phyloP scores from a whole-genome alignment of 35 echinoderm and acorn worm species.

The Diadema setosum region DNA sequence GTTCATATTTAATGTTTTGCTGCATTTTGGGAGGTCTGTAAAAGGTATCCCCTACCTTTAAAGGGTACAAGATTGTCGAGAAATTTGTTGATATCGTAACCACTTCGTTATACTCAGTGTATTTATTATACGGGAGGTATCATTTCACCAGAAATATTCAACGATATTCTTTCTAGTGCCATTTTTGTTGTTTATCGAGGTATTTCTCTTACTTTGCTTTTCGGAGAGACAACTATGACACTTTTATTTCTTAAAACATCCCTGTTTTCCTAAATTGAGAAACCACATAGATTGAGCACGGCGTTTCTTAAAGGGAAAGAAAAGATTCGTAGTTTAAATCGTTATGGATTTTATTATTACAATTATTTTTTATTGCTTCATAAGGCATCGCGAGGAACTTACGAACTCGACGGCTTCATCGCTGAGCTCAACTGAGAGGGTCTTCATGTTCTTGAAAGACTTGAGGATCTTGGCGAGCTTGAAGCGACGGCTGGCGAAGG shows the following conservation, averaged over 20 bases:
- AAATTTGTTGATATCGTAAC: too few species aligned
- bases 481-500: constrained; percentile 3
- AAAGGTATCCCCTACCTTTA: too few species aligned
- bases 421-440: constrained; percentile 20
- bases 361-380: background rate
- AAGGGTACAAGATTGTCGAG: too few species aligned
- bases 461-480: constrained; percentile 14
- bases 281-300: background rate
- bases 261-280: background rate
- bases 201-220: too few species aligned
- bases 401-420: constrained; percentile 31
- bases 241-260: background rate
- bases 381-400: background rate
- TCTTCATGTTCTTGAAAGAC: background rate
- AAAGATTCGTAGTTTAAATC: background rate
- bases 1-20: too few species aligned
- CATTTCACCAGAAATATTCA: too few species aligned
- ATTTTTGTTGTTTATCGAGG: too few species aligned
- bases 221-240: too few species aligned
- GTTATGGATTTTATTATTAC: background rate
- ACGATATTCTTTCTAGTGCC: too few species aligned
- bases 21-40: too few species aligned
- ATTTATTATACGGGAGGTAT: too few species aligned
- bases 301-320: background rate
- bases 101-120: too few species aligned